A percentile compares a stretch with the other conserved stretches of the same genome.
Evolutionary conservation across 2,797 vertebrate species (phyloP).

Genomic region (Gadopsis marmoratus): DNA sequence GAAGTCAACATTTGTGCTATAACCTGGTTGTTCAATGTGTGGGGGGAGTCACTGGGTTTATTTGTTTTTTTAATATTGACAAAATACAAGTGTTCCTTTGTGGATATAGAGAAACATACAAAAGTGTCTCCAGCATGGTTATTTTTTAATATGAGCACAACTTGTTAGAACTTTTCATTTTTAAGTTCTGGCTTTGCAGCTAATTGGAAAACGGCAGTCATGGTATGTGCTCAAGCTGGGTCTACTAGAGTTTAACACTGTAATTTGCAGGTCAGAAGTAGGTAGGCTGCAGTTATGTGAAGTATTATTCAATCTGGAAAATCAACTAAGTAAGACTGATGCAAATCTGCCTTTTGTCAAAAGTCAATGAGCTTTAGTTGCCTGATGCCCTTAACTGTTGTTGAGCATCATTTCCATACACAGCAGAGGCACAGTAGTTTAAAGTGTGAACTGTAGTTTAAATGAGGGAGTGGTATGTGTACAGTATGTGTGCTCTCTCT

Average conservation of each 20-base stretch:
- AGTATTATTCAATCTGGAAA: not conserved
- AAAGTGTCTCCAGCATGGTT: not conserved
- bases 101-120: not conserved
- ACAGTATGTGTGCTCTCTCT: not conserved
- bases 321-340: not conserved
- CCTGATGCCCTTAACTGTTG: not conserved
- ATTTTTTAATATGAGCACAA: not conserved
- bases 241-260: not conserved
- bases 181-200: not conserved
- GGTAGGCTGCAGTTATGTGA: not conserved
- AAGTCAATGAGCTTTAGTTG: not conserved
- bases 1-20: not conserved
- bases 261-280: not conserved
- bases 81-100: not conserved
- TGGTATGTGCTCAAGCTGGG: not conserved
- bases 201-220: not conserved
- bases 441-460: constrained; percentile 1
- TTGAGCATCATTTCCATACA: not conserved
- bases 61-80: not conserved
- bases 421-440: not conserved
- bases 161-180: not conserved
- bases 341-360: not conserved
- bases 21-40: not conserved
- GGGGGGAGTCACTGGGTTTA: not conserved
- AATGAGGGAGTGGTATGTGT: constrained; percentile 3